A percentile compares a stretch with the other conserved stretches of the same genome.
phyloP scores from a whole-genome alignment of 2,797 vertebrate genomes.

The Squalus acanthias region DNA sequence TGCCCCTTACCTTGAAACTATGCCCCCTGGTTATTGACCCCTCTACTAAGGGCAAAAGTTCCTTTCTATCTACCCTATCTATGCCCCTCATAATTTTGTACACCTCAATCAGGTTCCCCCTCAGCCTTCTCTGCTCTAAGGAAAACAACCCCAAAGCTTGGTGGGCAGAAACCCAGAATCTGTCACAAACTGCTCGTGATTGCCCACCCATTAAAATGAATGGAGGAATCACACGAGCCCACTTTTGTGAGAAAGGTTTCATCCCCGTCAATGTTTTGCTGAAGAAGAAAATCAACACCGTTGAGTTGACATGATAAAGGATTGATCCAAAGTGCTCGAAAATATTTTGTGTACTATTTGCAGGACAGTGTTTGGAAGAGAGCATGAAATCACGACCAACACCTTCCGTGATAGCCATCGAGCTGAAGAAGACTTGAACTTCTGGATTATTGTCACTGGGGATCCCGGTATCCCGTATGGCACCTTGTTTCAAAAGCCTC shows the following conservation, averaged over 20 bases:
- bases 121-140: too few relatives aligned
- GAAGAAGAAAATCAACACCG: not conserved
- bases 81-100: too few relatives aligned
- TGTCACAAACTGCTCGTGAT: not conserved
- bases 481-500: conserved; percentile 50
- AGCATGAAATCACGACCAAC: conserved; percentile 76
- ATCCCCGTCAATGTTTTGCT: too few relatives aligned
- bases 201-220: not conserved
- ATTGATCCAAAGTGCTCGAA: not conserved
- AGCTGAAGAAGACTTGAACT: conserved; percentile 73
- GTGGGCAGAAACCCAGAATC: not conserved
- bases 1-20: too few relatives aligned
- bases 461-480: conserved; percentile 53
- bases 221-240: not conserved
- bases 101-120: too few relatives aligned
- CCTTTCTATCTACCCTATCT: too few relatives aligned
- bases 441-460: conserved; percentile 75
- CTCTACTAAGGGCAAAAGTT: too few relatives aligned
- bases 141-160: not conserved
- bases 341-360: conserved; percentile 40
- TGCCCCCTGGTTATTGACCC: too few relatives aligned
- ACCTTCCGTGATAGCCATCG: conserved; percentile 75
- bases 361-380: conserved; percentile 77
- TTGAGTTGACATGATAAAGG: not conserved
- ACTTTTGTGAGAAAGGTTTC: not conserved